Evolutionary conservation across 2,113 vertebrate genomes (phyloP).

Genomic region (Tor tambroides): DNA sequence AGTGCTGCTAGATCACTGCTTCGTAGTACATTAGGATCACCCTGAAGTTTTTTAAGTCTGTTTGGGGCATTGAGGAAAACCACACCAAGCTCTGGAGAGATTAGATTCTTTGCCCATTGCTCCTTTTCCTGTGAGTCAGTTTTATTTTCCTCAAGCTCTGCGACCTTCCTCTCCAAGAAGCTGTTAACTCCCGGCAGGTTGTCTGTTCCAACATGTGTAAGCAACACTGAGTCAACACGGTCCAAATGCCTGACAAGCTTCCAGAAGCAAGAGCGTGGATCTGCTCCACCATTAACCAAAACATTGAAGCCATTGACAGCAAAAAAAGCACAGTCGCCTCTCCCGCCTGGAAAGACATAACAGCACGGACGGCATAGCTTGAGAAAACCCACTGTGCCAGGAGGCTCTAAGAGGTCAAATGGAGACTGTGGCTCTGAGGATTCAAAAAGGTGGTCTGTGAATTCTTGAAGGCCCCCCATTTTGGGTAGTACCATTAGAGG

Average conservation of each 20-base stretch:
- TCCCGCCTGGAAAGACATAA: constrained; percentile 85
- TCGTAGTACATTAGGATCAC: constrained; percentile 64
- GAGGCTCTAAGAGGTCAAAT: constrained; percentile 86
- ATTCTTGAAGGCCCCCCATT: constrained; percentile 83
- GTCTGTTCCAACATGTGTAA: constrained; percentile 81
- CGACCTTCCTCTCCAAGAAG: constrained; percentile 82
- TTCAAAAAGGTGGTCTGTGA: constrained; percentile 81
- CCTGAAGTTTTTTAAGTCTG: constrained; percentile 67
- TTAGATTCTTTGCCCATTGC: constrained; percentile 77
- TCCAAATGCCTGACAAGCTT: constrained; percentile 87
- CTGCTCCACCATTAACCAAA: constrained; percentile 84
- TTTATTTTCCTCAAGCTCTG: constrained; percentile 75
- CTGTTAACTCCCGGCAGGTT: constrained; percentile 86
- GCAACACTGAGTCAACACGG: constrained; percentile 82
- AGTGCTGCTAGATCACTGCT: constrained; percentile 77
- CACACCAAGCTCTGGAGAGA: constrained; percentile 81
- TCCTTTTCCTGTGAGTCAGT: constrained; percentile 67
- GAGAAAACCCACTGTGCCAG: constrained; percentile 83
- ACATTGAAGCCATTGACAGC: constrained; percentile 86
- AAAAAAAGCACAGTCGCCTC: constrained; percentile 85
- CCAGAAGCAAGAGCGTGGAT: constrained; percentile 85
- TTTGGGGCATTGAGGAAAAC: constrained; percentile 81
- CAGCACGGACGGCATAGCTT: constrained; percentile 86
- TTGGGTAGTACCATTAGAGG: constrained; percentile 68
- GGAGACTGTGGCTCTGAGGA: constrained; percentile 78